These are phyloP conservation scores for Condylura cristata DNA, from an alignment of 2,113 vertebrate genomes.

Conservation along the genomic window DNA sequence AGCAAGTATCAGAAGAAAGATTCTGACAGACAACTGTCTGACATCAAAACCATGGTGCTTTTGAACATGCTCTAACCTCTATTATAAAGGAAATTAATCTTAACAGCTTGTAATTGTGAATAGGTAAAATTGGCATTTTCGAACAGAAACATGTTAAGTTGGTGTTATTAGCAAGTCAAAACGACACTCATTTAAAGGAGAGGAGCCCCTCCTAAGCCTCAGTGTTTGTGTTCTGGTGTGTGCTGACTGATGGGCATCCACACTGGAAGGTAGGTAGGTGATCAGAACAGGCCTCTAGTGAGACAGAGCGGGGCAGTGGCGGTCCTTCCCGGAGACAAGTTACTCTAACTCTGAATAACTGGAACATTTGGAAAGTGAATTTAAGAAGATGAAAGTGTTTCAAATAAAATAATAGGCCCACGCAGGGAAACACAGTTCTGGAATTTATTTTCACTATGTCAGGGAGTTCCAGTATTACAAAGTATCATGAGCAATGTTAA, in stretches of 20 bases:
- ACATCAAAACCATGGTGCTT: not conserved
- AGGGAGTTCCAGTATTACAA: conserved; percentile 2
- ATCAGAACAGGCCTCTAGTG: not conserved
- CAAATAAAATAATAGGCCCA: conserved; percentile 42
- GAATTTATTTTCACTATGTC: conserved; percentile 40
- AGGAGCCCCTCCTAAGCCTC: not conserved
- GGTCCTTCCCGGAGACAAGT: not conserved
- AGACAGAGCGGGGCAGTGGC: not conserved
- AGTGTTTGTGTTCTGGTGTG: no score
- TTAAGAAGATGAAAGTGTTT: conserved; percentile 51
- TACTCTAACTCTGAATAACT: conserved; percentile 10
- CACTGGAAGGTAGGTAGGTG: rapidly evolving
- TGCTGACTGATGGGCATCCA: not conserved
- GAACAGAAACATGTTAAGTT: not conserved
- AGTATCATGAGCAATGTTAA: conserved; percentile 56
- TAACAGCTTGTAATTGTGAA: not conserved
- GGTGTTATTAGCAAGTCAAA: not conserved
- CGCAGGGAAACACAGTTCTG: conserved; percentile 24
- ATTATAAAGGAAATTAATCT: not conserved
- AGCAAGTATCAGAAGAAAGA: not conserved
- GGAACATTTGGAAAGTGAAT: not conserved
- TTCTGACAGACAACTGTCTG: not conserved
- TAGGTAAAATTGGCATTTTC: not conserved
- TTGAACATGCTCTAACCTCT: not conserved
- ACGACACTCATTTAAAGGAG: not conserved